These are phyloP conservation scores for Leptocoma aspasia DNA, from an alignment of 2,113 vertebrate genomes.

Conservation along the genomic window DNA sequence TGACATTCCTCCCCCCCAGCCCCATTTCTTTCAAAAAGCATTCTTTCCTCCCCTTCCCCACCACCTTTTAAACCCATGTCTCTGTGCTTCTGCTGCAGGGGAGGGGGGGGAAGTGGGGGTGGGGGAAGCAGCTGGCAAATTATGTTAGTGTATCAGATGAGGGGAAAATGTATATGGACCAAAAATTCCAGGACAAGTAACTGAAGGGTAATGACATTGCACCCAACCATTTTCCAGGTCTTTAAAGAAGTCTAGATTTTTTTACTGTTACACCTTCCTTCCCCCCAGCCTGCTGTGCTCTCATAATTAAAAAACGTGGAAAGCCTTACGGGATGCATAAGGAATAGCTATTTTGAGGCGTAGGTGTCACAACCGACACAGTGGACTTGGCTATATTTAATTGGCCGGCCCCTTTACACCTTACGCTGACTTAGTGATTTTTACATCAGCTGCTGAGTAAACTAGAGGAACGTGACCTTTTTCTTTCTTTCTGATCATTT, in stretches of 20 bases:
- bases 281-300: background rate
- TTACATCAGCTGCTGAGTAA: conserved; percentile 38
- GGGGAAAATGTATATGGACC: background rate
- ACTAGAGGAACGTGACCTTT: conserved; percentile 35
- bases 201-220: background rate
- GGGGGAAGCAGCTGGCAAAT: background rate
- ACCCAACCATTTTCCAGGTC: background rate
- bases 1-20: conserved; percentile 31
- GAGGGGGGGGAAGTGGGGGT: background rate
- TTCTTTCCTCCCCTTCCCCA: conserved; percentile 12
- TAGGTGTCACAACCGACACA: background rate
- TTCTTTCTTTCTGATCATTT: conserved; percentile 16
- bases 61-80: conserved; percentile 2
- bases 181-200: conserved; percentile 9
- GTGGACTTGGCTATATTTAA: background rate
- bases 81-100: background rate
- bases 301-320: background rate
- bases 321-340: background rate
- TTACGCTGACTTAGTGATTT: conserved; percentile 29
- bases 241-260: background rate
- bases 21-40: conserved; percentile 50
- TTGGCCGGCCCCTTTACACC: background rate
- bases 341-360: background rate
- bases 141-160: background rate
- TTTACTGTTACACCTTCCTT: background rate